Percentiles rank a stretch among this genome's conserved stretches.
phyloP scores from a whole-genome alignment of 2,888 invertebrate genomes.

The Agrochola lota region DNA sequence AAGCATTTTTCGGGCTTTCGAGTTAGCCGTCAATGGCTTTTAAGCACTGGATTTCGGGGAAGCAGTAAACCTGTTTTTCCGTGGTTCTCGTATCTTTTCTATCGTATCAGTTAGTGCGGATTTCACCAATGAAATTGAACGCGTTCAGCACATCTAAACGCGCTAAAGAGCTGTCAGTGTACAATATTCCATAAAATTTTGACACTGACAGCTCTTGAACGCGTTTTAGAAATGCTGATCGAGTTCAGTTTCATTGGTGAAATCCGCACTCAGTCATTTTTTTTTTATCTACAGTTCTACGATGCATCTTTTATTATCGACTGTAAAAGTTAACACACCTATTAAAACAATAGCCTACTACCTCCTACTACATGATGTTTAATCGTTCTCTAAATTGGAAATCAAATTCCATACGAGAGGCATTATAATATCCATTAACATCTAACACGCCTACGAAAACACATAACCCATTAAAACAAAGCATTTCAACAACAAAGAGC shows the following conservation, averaged over 20 bases:
- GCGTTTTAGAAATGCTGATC: too few species aligned
- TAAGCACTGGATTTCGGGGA: constrained; percentile 1
- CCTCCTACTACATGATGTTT: not conserved
- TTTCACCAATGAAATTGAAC: too few species aligned
- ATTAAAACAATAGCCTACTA: not conserved
- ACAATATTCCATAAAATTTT: too few species aligned
- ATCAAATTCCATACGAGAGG: not conserved
- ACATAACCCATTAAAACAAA: constrained; percentile 39
- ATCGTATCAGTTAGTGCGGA: not conserved
- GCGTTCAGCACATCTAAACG: too few species aligned
- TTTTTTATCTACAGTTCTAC: not conserved
- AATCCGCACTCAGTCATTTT: not conserved
- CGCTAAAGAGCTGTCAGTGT: too few species aligned
- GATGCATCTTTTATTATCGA: constrained; percentile 8
- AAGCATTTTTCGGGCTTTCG: constrained; percentile 14
- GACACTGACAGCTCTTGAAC: too few species aligned
- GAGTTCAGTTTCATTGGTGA: too few species aligned
- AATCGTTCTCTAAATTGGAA: constrained; percentile 21
- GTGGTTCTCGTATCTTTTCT: not conserved
- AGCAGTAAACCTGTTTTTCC: not conserved
- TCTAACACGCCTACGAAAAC: constrained; percentile 16
- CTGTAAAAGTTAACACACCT: constrained; percentile 20
- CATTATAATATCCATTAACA: constrained; percentile 23
- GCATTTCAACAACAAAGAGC: constrained; percentile 44
- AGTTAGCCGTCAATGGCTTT: constrained; percentile 23